phyloP scores from a whole-genome alignment of 2,113 vertebrate species.

The Sterrhoptilus dennistouni region DNA sequence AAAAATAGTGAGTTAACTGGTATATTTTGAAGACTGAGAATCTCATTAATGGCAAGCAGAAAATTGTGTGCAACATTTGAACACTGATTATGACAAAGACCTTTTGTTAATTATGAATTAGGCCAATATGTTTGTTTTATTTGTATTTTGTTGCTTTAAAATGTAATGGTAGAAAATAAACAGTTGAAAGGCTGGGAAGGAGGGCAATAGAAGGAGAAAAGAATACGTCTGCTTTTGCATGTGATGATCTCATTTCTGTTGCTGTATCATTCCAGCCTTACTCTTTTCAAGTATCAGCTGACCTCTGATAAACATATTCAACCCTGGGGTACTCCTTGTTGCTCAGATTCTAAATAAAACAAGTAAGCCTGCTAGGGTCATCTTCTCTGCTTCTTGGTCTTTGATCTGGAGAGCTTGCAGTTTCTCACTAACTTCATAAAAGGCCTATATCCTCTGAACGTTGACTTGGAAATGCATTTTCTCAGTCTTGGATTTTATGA shows the following conservation, averaged over 20 bases:
- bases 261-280: neutral
- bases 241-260: neutral
- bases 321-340: neutral
- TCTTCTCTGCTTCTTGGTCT: neutral
- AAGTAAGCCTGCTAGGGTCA: neutral
- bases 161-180: neutral
- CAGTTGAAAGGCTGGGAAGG: neutral
- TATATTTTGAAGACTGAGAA: neutral
- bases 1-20: neutral
- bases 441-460: neutral
- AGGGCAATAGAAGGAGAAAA: neutral
- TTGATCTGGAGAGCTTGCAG: neutral
- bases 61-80: neutral
- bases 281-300: neutral
- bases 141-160: neutral
- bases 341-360: neutral
- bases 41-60: neutral
- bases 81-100: neutral
- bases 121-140: neutral
- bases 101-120: neutral
- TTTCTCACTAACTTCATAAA: neutral
- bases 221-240: neutral
- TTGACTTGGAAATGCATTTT: neutral
- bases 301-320: neutral
- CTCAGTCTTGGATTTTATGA: neutral